Base-by-base conservation (phyloP, 2,113 vertebrate species). In the Gallinago paraguaiae region DNA sequence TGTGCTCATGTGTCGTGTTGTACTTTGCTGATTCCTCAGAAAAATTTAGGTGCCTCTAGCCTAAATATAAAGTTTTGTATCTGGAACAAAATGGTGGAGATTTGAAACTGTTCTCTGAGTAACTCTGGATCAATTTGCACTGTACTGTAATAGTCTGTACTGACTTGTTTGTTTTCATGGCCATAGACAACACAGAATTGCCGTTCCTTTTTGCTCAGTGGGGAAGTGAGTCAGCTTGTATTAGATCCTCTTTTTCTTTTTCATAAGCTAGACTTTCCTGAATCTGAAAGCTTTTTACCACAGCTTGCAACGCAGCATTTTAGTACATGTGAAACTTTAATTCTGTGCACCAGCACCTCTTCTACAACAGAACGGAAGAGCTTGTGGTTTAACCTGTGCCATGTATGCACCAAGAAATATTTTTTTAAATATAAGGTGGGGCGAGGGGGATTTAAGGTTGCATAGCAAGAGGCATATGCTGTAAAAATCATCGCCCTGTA, bases 241-340 rank as follows among this genome's bases (percentile, higher is more conserved):
- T 76, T 96, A 97, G 96, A 96, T 97, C 88, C 93, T 92, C 96
- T 96, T 96, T 97, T 96, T 95, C 92, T 95, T 84, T 96, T 90
- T 96, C 88, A 50, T 93, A 93, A 95, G 86, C 86, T 94, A 92
- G 88, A 95, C 88, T 96, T 97, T 75, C 93, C 94, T 96, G 93
- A 96, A 84, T 94, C 71, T 91, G 93, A 94, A 96, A 94, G 96
- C 92, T 82, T 94, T 96, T 93, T 69, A 72, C 86, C 61, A 46
- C 86, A 95, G 37, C 57, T 61, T 96, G 93, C 92, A 96, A 93
- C 65, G 10, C 86, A 95, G 93, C 91, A 84, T 80, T 94, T 67
- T 72, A 22, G 45, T 8, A 1, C 69, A 23, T 84, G 83, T 82
- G 74, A 79, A 91, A 86, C 80, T 93, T 81, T 57, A 88, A 82